A percentile compares a stretch with the other conserved stretches of the same genome.
These are phyloP conservation scores for Rhabdomys pumilio DNA, from an alignment of 2,797 vertebrate species.

Conservation along the genomic window DNA sequence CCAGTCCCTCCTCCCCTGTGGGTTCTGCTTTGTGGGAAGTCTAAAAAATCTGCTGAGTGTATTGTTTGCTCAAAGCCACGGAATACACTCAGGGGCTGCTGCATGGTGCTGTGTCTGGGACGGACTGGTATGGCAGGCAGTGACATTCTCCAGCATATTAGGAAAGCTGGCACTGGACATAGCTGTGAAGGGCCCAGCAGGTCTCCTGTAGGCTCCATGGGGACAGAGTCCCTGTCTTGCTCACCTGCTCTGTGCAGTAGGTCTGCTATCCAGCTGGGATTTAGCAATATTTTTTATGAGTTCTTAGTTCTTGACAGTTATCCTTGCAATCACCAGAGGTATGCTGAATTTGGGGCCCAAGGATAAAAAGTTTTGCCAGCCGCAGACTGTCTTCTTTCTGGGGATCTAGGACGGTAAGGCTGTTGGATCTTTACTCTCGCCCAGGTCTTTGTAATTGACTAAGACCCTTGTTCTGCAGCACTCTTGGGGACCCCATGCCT, in stretches of 20 bases:
- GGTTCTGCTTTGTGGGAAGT: conserved; percentile 45
- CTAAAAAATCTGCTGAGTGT: conserved; percentile 29
- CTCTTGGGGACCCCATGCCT: neutral
- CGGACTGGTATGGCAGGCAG: accelerated
- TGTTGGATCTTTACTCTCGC: neutral
- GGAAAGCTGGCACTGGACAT: neutral
- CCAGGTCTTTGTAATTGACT: neutral
- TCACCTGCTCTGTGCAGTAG: neutral
- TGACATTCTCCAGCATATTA: neutral
- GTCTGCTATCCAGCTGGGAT: neutral
- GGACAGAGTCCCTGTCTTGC: neutral
- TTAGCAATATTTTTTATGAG: neutral
- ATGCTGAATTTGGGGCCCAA: neutral
- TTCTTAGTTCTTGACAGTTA: neutral
- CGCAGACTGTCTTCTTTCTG: neutral
- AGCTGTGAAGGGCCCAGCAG: neutral
- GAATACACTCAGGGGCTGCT: neutral
- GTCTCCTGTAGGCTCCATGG: neutral
- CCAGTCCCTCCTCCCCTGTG: neutral
- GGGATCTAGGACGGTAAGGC: neutral
- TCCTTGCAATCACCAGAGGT: neutral
- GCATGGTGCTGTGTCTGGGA: neutral
- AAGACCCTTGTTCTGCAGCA: neutral
- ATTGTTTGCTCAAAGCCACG: neutral
- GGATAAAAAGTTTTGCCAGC: neutral